A percentile compares a stretch with the other conserved stretches of the same genome.
Conservation (phyloP, 2,888 invertebrate genomes). For the Eudasyphora cyanicolor region DNA sequence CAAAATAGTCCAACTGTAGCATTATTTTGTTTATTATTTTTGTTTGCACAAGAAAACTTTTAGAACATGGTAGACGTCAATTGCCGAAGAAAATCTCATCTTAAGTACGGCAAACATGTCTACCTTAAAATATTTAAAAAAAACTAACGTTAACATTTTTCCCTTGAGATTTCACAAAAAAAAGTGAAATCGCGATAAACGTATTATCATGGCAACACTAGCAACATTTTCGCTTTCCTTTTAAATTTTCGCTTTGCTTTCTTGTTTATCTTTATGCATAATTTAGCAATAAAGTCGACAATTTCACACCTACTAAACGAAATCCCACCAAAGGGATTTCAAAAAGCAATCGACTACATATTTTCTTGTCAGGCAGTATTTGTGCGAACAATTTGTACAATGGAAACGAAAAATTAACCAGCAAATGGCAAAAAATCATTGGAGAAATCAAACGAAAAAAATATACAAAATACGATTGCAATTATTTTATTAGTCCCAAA, state of each 20-base stretch:
- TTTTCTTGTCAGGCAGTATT: neutral
- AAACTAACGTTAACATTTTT: too few species aligned
- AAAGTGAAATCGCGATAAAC: neutral
- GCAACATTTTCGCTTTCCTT: neutral
- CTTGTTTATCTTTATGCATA: neutral
- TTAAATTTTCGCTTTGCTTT: neutral
- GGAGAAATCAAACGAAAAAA: conserved; percentile 28
- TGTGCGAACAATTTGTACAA: neutral
- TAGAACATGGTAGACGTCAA: too few species aligned
- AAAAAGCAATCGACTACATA: neutral
- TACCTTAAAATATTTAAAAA: too few species aligned
- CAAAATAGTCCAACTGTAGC: too few species aligned
- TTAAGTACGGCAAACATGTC: too few species aligned
- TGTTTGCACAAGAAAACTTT: too few species aligned
- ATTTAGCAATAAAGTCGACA: conserved; percentile 27
- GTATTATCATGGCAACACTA: neutral
- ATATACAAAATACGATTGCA: conserved; percentile 10
- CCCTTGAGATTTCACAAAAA: neutral
- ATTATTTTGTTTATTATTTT: too few species aligned
- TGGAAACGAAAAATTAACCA: neutral
- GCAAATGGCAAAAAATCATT: neutral
- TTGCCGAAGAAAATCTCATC: too few species aligned
- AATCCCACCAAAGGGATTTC: neutral
- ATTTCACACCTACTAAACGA: conserved; percentile 1
- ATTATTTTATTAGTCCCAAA: conserved; percentile 6